These are phyloP conservation scores for Porites lutea DNA, from an alignment of 64 coral and sea anemone species.

Conservation along the genomic window DNA sequence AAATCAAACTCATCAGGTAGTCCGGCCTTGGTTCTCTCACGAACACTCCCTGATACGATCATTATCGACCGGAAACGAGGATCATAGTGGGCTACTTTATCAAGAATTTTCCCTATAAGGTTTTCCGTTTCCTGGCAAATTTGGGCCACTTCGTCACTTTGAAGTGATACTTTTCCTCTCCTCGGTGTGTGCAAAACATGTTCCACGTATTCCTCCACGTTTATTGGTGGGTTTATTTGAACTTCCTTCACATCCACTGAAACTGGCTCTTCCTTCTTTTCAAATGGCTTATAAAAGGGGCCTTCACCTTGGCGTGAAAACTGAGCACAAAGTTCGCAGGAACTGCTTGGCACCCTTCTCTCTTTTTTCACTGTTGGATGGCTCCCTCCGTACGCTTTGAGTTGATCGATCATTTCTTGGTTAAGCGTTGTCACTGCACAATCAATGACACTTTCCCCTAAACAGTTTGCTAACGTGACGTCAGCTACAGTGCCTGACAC, in stretches of 20 bases:
- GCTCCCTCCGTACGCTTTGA: neutral
- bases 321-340: neutral
- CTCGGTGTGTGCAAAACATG: conserved; percentile 57
- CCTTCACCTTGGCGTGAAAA: neutral
- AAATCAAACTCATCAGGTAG: conserved; percentile 64
- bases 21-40: conserved; percentile 58
- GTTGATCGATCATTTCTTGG: neutral
- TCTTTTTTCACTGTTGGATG: neutral
- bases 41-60: conserved; percentile 58
- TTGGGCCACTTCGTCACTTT: conserved; percentile 41
- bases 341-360: neutral
- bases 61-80: conserved; percentile 38
- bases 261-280: conserved; percentile 25
- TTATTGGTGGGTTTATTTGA: conserved; percentile 10
- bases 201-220: conserved; percentile 49
- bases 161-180: conserved; percentile 43
- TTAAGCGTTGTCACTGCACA: conserved; percentile 9
- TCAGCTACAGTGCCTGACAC: neutral
- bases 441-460: conserved; percentile 14
- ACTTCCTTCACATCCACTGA: conserved; percentile 24
- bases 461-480: conserved; percentile 4
- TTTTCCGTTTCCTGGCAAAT: conserved; percentile 53
- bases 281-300: neutral
- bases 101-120: conserved; percentile 37
- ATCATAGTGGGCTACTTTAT: conserved; percentile 31